Conservation (phyloP, 2,797 vertebrate species). For the Thunnus albacares region DNA sequence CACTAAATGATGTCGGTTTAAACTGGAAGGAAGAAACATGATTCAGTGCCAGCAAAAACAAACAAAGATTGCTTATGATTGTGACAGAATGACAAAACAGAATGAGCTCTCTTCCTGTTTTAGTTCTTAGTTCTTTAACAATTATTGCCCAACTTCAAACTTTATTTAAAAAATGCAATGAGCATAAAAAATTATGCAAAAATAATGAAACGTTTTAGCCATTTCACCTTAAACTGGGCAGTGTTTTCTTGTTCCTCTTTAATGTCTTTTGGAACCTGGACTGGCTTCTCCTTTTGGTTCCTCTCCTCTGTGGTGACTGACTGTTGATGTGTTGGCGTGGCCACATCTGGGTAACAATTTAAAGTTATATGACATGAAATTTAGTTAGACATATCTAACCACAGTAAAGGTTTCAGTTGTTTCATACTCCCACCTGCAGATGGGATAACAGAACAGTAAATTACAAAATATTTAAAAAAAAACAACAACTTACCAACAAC, state of each 20-base stretch:
- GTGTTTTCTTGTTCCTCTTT: neutral
- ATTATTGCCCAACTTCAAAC: neutral
- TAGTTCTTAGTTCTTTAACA: neutral
- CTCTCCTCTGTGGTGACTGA: neutral
- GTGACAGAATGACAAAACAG: neutral
- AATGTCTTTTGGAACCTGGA: neutral
- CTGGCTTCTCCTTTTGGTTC: neutral
- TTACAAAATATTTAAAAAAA: neutral
- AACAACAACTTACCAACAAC: too few species aligned
- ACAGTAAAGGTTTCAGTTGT: neutral
- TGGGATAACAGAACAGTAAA: neutral
- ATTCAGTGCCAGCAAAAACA: neutral
- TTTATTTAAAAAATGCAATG: too few species aligned
- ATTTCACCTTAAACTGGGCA: conserved; percentile 41
- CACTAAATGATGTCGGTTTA: too few species aligned
- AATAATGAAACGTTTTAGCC: neutral
- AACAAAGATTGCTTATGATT: accelerated
- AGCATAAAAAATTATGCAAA: neutral
- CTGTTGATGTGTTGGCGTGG: conserved; percentile 1
- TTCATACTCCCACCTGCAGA: neutral
- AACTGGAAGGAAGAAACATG: neutral
- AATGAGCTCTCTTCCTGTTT: neutral
- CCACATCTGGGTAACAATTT: conserved; percentile 38
- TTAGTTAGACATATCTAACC: neutral
- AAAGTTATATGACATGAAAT: neutral